Percentiles rank a stretch among this genome's conserved stretches.
These are phyloP conservation scores for Cercopithecus hamlyni DNA, from an alignment of 2,797 vertebrate genomes.

Conservation along the genomic window DNA sequence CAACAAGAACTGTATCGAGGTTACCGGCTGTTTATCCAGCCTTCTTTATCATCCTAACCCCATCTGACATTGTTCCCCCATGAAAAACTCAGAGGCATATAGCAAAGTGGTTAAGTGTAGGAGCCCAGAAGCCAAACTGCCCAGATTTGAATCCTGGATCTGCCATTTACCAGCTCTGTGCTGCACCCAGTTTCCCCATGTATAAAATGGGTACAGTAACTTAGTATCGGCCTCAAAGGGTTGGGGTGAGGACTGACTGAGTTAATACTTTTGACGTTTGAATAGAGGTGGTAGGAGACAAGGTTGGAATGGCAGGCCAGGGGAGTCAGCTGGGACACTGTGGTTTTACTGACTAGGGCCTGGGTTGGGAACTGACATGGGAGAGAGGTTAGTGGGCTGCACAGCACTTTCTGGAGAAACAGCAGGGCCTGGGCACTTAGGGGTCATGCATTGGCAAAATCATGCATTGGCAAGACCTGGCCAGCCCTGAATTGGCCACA, in stretches of 20 bases:
- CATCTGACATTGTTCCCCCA: not conserved
- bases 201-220: not conserved
- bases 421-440: accelerated
- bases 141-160: not conserved
- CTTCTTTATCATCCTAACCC: not conserved
- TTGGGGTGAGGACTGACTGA: not conserved
- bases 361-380: not conserved
- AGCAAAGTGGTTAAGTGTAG: not conserved
- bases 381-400: not conserved
- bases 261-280: not conserved
- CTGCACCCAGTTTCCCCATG: not conserved
- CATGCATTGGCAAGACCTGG: not conserved
- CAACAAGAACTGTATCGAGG: not conserved
- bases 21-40: not conserved
- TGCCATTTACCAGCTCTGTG: not conserved
- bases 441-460: not conserved
- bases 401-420: not conserved
- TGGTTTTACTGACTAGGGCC: not conserved
- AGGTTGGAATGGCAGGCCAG: not conserved
- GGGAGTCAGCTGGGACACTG: not conserved
- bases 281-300: not conserved
- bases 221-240: not conserved
- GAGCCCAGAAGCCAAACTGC: too few relatives aligned
- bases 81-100: not conserved
- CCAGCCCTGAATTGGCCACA: not conserved